These are phyloP conservation scores for Gopherus evgoodei DNA, from an alignment of 2,113 vertebrate species.

Conservation along the genomic window DNA sequence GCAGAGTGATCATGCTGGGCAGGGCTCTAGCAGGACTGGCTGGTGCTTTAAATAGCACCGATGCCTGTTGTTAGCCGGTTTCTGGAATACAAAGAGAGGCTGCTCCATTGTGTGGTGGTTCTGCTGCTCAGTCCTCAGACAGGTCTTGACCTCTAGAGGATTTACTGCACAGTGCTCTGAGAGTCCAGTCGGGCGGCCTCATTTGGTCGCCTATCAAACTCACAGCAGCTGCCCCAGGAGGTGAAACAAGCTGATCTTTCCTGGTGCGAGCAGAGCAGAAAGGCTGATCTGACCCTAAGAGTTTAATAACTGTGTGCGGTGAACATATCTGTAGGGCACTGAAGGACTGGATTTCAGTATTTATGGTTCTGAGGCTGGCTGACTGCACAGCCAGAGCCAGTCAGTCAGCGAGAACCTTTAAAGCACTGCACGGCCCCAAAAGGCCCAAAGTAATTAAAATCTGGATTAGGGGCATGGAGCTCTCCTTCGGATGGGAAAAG, in stretches of 20 bases:
- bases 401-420: slow-evolving; percentile 22
- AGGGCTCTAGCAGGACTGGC: fast-evolving
- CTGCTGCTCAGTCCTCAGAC: neutral
- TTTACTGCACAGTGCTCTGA: fast-evolving
- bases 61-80: neutral
- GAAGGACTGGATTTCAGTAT: slow-evolving; percentile 19
- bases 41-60: neutral
- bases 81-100: neutral
- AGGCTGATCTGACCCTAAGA: neutral
- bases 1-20: fast-evolving
- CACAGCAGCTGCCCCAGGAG: fast-evolving
- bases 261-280: neutral
- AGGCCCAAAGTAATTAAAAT: slow-evolving; percentile 30
- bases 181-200: fast-evolving
- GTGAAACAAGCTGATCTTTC: neutral
- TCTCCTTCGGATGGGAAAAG: neutral
- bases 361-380: slow-evolving; percentile 1
- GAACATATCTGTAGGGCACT: slow-evolving; percentile 21
- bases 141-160: fast-evolving
- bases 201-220: neutral
- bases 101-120: fast-evolving
- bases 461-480: neutral
- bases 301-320: neutral
- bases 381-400: slow-evolving; percentile 15
- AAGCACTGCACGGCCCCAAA: neutral